Evolutionary conservation across 2,797 vertebrate species (phyloP), one percentile per base, ranked within the genome.

Genomic region (Melanitta fusca): DNA sequence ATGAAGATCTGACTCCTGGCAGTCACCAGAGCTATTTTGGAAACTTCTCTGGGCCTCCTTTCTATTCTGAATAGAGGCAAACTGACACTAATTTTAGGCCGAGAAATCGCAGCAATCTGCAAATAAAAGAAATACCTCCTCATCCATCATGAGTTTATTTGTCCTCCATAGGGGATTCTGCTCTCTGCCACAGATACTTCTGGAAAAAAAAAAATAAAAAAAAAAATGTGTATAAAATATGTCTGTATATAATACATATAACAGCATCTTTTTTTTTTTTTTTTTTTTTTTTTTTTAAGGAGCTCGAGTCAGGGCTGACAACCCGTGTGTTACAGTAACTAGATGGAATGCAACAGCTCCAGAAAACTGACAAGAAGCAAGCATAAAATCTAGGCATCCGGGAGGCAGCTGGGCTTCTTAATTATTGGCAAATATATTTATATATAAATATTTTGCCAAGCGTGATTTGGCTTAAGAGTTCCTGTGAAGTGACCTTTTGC

Each of bases 391-490:
- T 62, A 94, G 47, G 65, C 94, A 91, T 92, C 81, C 17, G 1
- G 32, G 32, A 89, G 74, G 93, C 96, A 97, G 96, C 95, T 95
- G 95, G 87, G 88, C 72, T 96, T 92, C 96, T 93, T 97, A 95
- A 96, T 94, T 93, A 93, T 91, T 95, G 92, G 89, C 92, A 96
- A 96, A 95, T 96, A 89, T 95, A 96, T 97, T 97, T 96, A 95
- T 96, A 85, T 91, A 96, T 96, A 97, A 96, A 97, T 96, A 97
- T 97, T 97, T 97, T 96, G 93, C 94, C 92, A 91, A 95, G 95
- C 85, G 58, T 91, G 91, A 92, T 94, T 94, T 95, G 94, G 88
- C 88, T 95, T 85, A 94, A 95, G 82, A 92, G 77, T 95, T 93
- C 90, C 90, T 95, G 96, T 91, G 96, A 95, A 96, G 80, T 93